These are phyloP conservation scores for Perccottus glenii DNA, from an alignment of 2,113 vertebrate species.

Conservation along the genomic window DNA sequence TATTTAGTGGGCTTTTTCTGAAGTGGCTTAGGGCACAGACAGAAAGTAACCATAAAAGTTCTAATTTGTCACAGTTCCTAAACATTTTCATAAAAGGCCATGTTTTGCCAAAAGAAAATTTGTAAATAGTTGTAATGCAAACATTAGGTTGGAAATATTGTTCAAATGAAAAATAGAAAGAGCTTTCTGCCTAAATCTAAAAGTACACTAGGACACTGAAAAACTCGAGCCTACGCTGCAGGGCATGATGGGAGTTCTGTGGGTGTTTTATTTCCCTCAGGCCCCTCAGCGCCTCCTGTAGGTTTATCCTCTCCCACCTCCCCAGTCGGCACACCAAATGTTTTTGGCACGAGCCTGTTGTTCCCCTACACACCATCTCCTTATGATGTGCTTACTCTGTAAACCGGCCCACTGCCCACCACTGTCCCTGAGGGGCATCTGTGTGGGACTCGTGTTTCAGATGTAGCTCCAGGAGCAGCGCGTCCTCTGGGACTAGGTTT, in stretches of 20 bases:
- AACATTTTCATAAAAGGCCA: too few species aligned
- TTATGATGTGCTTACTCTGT: constrained; percentile 46
- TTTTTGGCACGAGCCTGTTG: constrained; percentile 2
- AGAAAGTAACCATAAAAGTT: neutral
- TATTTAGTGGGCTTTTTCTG: too few species aligned
- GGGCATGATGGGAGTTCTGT: constrained; percentile 32
- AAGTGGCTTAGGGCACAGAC: neutral
- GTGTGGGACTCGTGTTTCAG: constrained; percentile 38
- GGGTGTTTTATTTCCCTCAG: constrained; percentile 45
- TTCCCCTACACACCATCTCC: constrained; percentile 15
- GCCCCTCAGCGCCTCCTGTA: constrained; percentile 43
- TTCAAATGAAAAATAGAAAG: neutral
- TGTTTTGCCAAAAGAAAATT: too few species aligned
- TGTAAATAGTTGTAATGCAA: too few species aligned
- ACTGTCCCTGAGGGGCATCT: constrained; percentile 42
- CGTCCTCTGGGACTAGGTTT: constrained; percentile 26
- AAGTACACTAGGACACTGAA: constrained; percentile 8
- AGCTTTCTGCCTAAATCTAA: constrained; percentile 13
- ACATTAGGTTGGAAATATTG: neutral
- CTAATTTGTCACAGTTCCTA: too few species aligned
- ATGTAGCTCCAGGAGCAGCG: constrained; percentile 14
- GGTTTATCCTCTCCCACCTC: constrained; percentile 54
- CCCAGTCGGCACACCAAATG: constrained; percentile 29
- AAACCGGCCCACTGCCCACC: constrained; percentile 32
- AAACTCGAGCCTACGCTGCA: constrained; percentile 16